These are phyloP conservation scores for Drosophila trapezifrons DNA, from an alignment of 1,140 invertebrate genomes.

Conservation along the genomic window DNA sequence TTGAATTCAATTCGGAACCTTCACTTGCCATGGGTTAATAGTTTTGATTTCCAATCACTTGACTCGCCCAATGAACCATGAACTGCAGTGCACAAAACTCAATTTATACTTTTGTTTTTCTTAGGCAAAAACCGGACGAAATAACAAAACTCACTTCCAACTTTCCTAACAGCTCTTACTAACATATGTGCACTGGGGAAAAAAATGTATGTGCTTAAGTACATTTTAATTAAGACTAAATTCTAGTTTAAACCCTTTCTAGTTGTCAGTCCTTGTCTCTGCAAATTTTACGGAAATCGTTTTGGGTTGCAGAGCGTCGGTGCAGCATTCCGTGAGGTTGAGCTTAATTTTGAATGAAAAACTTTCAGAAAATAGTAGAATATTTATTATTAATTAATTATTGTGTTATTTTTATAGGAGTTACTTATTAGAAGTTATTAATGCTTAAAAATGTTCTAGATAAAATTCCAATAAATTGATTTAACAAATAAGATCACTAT, in stretches of 20 bases:
- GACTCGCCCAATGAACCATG: constrained; percentile 52
- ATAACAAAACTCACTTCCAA: constrained; percentile 35
- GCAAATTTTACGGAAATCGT: too few relatives aligned
- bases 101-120: constrained; percentile 61
- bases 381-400: too few relatives aligned
- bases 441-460: not conserved
- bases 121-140: constrained; percentile 49
- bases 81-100: constrained; percentile 50
- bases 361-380: too few relatives aligned
- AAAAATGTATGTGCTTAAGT: not conserved
- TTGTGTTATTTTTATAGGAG: too few relatives aligned
- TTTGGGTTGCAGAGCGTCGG: too few relatives aligned
- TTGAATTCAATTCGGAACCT: constrained; percentile 33
- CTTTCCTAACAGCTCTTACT: constrained; percentile 21
- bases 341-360: too few relatives aligned
- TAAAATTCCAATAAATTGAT: too few relatives aligned
- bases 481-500: not conserved
- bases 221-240: not conserved
- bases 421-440: not conserved
- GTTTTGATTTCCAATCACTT: constrained; percentile 49
- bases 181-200: constrained; percentile 17
- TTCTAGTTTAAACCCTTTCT: too few relatives aligned
- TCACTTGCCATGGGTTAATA: constrained; percentile 31
- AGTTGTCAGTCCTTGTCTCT: too few relatives aligned
- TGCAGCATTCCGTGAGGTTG: not conserved